Percentiles rank a stretch among this genome's conserved stretches.
These are phyloP conservation scores for Microtus pennsylvanicus DNA, from an alignment of 2,113 vertebrate genomes.

Conservation along the genomic window DNA sequence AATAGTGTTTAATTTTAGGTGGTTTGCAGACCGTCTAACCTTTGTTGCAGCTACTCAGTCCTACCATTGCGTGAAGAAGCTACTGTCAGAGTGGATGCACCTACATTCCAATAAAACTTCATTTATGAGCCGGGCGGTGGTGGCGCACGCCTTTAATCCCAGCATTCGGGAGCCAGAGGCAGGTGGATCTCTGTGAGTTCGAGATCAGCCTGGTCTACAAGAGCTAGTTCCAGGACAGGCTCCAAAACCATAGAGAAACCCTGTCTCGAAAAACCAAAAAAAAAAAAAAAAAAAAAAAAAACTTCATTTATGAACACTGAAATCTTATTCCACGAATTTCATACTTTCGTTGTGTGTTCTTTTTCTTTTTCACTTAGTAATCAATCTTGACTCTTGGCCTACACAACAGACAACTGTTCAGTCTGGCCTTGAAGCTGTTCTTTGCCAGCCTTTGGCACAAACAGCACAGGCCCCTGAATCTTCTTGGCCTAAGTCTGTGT, in stretches of 20 bases:
- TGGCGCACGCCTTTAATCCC: no score
- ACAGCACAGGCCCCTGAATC: neutral
- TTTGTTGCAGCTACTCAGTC: neutral
- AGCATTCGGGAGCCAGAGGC: no score
- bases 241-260: no score
- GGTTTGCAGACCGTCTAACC: neutral
- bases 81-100: neutral
- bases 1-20: slow-evolving; percentile 11
- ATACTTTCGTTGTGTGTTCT: slow-evolving; percentile 31
- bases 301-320: neutral
- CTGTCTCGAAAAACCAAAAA: no score
- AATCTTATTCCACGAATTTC: slow-evolving; percentile 29
- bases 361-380: slow-evolving; percentile 26
- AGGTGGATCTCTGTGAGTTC: no score
- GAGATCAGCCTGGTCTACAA: no score
- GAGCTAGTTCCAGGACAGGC: no score
- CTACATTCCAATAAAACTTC: slow-evolving; percentile 5
- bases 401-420: neutral
- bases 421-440: neutral
- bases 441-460: neutral
- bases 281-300: no score
- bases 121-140: no score
- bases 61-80: neutral
- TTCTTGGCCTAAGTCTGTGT: neutral
- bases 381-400: neutral